A percentile compares a stretch with the other conserved stretches of the same genome.
These are phyloP conservation scores for Hucho hucho DNA, from an alignment of 2,113 vertebrate species.

Conservation along the genomic window DNA sequence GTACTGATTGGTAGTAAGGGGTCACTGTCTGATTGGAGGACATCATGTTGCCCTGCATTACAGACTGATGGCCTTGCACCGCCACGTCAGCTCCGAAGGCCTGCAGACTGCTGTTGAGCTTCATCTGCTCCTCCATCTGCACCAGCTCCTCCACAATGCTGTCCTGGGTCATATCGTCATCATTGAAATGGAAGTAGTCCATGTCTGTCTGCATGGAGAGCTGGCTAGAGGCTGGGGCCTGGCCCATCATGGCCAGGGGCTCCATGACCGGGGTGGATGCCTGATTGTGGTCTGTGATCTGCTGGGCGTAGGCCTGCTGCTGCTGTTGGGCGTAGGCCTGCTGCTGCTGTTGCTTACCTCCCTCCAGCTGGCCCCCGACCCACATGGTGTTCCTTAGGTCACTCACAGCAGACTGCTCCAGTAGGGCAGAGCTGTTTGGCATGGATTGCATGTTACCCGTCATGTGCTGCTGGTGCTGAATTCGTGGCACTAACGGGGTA, in stretches of 20 bases:
- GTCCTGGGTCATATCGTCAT: slow-evolving; percentile 97
- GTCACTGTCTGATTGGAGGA: slow-evolving; percentile 75
- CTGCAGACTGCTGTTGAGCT: slow-evolving; percentile 82
- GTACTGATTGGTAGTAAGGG: slow-evolving; percentile 82
- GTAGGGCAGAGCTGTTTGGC: slow-evolving; percentile 64
- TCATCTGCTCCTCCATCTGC: slow-evolving; percentile 99
- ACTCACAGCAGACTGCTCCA: slow-evolving; percentile 65
- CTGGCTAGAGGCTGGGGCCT: slow-evolving; percentile 78
- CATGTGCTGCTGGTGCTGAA: slow-evolving; percentile 76
- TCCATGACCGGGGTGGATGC: slow-evolving; percentile 48
- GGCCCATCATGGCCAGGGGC: slow-evolving; percentile 66
- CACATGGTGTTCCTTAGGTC: slow-evolving; percentile 83
- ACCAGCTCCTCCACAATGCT: slow-evolving; percentile 99
- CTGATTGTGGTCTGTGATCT: slow-evolving; percentile 80
- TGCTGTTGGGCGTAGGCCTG: slow-evolving; percentile 70
- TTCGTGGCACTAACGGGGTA: slow-evolving; percentile 71
- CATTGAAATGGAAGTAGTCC: slow-evolving; percentile 91
- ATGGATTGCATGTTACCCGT: slow-evolving; percentile 72
- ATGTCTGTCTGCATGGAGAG: slow-evolving; percentile 81
- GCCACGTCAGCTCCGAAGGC: slow-evolving; percentile 75
- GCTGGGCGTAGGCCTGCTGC: slow-evolving; percentile 72
- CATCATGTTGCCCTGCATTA: slow-evolving; percentile 68
- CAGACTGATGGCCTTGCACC: slow-evolving; percentile 75
- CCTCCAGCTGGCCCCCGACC: slow-evolving; percentile 73
- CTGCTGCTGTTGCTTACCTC: slow-evolving; percentile 73